Conservation (phyloP, 2,888 invertebrate genomes). For the Oscheius sp. region DNA sequence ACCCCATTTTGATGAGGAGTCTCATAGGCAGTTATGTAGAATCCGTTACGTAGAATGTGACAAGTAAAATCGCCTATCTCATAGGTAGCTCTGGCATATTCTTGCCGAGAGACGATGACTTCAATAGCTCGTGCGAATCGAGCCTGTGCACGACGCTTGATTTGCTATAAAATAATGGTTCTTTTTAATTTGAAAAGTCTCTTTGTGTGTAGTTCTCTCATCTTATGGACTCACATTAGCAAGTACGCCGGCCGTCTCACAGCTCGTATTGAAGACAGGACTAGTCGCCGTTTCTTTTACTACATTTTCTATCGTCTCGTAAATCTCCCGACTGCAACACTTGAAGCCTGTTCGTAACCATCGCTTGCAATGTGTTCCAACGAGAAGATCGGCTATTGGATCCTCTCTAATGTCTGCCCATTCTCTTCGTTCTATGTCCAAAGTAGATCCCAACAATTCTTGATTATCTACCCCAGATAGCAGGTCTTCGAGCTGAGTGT, state of each 20-base stretch:
- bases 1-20: constrained; percentile 5
- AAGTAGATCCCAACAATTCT: constrained; percentile 5
- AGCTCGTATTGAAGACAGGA: constrained; percentile 6
- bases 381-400: neutral
- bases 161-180: no score
- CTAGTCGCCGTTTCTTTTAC: neutral
- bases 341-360: neutral
- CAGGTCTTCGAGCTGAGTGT: neutral
- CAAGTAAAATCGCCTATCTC: constrained; percentile 4
- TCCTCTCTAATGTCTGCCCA: constrained; percentile 13
- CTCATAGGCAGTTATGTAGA: constrained; percentile 12
- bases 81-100: neutral
- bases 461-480: neutral
- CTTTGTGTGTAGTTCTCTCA: no score
- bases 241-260: constrained; percentile 3
- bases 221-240: constrained; percentile 13
- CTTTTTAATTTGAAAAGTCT: no score
- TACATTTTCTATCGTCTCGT: neutral
- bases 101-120: constrained; percentile 1
- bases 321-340: constrained; percentile 6
- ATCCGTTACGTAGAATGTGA: neutral
- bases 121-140: constrained; percentile 6
- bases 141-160: constrained; percentile 1
- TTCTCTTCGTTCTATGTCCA: neutral
- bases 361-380: constrained; percentile 3